Base-by-base conservation (phyloP, 1,140 invertebrate species). In the Drosophila varians region DNA sequence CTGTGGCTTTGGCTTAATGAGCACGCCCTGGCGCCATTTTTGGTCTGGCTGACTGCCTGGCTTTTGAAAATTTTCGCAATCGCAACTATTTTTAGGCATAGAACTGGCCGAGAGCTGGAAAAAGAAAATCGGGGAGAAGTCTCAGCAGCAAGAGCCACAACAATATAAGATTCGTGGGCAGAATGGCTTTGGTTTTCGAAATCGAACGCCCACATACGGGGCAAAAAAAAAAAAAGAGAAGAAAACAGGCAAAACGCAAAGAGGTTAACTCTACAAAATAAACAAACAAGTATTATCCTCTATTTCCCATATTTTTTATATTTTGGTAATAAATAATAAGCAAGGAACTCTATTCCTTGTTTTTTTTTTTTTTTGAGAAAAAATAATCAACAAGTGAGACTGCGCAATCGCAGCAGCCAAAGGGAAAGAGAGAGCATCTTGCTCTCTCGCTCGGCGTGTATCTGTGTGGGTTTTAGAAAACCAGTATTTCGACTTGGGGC, bases 21-120 rank as follows among this genome's bases (percentile, higher is more conserved):
- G 80, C 82, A 80, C 80, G 82, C 80, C 80, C 80, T 84, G 80
- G 82, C 80, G 80, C 82, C 82, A 84, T 84, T 84, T 84, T 84
- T 86, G 80, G 80, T 83, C 72, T 43, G 57, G n/a, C n/a, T n/a
- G n/a, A n/a, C 38, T 42, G 49, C 49, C 16, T 56, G 53, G 42
- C 53, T 56, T 62, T 54, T 54, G 49, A 82, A 57, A 42, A 74
- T 58, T 58, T 62, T 58, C 55, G 36, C 46, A 65, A 61, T 62
- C 58, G 56, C 56, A 78, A 61, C 79, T 84, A 84, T 84, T 84
- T 84, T 84, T 84, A 84, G 79, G 80, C 79, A 84, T 84, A 84
- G 79, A 84, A 79, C 42, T 42, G 54, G 57, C 11, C 19, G 18
- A 61, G 23, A 26, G 19, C 9, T 31, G 28, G 9, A 3, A 26